phyloP scores from a whole-genome alignment of 2,113 vertebrate genomes.

The Girardinichthys multiradiatus region DNA sequence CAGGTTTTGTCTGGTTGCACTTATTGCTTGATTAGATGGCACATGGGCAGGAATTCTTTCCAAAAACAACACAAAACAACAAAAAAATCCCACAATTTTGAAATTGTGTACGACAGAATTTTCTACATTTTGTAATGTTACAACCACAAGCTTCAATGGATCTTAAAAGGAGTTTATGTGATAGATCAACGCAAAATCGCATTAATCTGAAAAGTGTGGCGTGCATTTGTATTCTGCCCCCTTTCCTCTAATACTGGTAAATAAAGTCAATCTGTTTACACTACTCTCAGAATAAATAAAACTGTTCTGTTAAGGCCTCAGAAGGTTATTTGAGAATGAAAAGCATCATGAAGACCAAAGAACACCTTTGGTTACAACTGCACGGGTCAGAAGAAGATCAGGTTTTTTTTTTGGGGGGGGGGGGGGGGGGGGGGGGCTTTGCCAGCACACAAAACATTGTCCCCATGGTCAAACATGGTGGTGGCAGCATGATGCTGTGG shows the following conservation, averaged over 20 bases:
- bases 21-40: conserved; percentile 85
- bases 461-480: not conserved
- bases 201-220: not conserved
- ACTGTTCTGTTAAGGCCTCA: too few relatives aligned
- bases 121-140: not conserved
- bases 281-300: not conserved
- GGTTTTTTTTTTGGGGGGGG: too few relatives aligned
- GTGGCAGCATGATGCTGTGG: not conserved
- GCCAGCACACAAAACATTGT: too few relatives aligned
- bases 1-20: conserved; percentile 54
- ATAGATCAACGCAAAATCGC: not conserved
- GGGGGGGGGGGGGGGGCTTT: too few relatives aligned
- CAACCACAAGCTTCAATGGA: not conserved
- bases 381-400: too few relatives aligned
- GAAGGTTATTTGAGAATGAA: not conserved
- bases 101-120: conserved; percentile 47
- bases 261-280: not conserved
- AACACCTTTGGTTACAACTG: not conserved
- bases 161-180: not conserved
- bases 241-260: not conserved
- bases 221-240: not conserved
- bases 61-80: conserved; percentile 63
- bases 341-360: not conserved
- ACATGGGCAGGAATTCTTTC: conserved; percentile 69
- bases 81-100: conserved; percentile 25